These are phyloP conservation scores for Alligator sinensis DNA, from an alignment of 2,113 vertebrate species.

Conservation along the genomic window DNA sequence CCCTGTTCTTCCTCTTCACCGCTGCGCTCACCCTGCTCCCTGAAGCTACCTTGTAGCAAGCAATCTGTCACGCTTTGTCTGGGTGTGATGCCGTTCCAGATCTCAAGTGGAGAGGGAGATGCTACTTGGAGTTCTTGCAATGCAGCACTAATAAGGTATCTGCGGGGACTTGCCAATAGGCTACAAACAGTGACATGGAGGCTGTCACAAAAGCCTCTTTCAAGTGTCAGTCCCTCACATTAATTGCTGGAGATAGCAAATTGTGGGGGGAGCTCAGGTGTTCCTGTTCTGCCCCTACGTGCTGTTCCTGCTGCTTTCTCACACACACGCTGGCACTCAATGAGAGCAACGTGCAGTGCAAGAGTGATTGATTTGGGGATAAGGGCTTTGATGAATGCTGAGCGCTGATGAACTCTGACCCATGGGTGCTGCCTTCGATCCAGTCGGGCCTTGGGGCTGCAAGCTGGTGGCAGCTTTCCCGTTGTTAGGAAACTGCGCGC, in stretches of 20 bases:
- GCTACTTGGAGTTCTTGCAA: not conserved
- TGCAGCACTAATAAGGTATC: conserved; percentile 48
- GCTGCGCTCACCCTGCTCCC: not conserved
- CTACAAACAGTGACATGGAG: conserved; percentile 47
- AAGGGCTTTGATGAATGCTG: conserved; percentile 24
- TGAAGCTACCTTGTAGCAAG: not conserved
- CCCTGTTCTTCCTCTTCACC: not conserved
- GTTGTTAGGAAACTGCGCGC: not conserved
- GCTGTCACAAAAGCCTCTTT: conserved; percentile 76
- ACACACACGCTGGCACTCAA: not conserved
- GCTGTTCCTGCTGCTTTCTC: not conserved
- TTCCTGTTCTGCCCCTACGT: not conserved
- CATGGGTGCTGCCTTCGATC: not conserved
- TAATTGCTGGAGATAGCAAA: conserved; percentile 75
- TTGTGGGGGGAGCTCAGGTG: not conserved
- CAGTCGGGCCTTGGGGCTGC: too few species aligned
- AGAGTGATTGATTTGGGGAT: conserved; percentile 6
- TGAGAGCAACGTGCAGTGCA: not conserved
- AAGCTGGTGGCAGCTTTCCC: not conserved
- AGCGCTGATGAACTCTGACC: not conserved
- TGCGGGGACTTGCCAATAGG: conserved; percentile 68
- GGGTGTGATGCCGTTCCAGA: not conserved
- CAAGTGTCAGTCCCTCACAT: conserved; percentile 75
- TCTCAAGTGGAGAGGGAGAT: not conserved
- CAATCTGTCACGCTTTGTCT: accelerated